Evolutionary conservation across 1,140 invertebrate genomes (phyloP), one percentile per base, ranked within the genome.

Genomic region (Bicyclus anynana): DNA sequence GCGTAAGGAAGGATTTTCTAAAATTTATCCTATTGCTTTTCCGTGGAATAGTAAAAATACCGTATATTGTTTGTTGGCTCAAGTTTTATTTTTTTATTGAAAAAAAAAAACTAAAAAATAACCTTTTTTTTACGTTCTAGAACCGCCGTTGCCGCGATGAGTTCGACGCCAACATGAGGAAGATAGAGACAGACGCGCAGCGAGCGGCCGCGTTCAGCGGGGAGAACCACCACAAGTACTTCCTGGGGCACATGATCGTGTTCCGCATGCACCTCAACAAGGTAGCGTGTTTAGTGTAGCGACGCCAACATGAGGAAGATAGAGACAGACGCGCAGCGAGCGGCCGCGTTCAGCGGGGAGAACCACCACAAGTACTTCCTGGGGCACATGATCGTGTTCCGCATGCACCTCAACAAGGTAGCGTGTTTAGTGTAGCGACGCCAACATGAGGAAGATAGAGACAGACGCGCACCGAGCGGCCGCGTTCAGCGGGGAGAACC

Each of bases 391-490:
- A 68, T 87, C 12, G 84, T 85, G 0, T 77, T 83, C 44, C 60
- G 78, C 0, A 87, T 87, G 68, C 84, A 87, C 61, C 67, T 87
- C 0, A 85, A 84, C 27, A 87, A 80, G 79, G 82, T 85, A 68
- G 13, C 16, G 21, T 6, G 18, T 16, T 13, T 40, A 16, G 13
- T 18, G n/a, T n/a, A n/a, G n/a, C n/a, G n/a, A n/a, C n/a, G n/a
- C n/a, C n/a, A n/a, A n/a, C n/a, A n/a, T n/a, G n/a, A n/a, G n/a
- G n/a, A n/a, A n/a, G n/a, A n/a, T n/a, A n/a, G n/a, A n/a, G n/a
- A n/a, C n/a, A n/a, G n/a, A n/a, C n/a, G n/a, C n/a, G n/a, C n/a
- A n/a, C n/a, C n/a, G n/a, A n/a, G n/a, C n/a, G n/a, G n/a, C n/a
- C n/a, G n/a, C n/a, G n/a, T n/a, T n/a, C n/a, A n/a, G n/a, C n/a